Percentiles rank a stretch among this genome's conserved stretches.
phyloP scores from a whole-genome alignment of 2,797 vertebrate genomes.

The Crocidura indochinensis region DNA sequence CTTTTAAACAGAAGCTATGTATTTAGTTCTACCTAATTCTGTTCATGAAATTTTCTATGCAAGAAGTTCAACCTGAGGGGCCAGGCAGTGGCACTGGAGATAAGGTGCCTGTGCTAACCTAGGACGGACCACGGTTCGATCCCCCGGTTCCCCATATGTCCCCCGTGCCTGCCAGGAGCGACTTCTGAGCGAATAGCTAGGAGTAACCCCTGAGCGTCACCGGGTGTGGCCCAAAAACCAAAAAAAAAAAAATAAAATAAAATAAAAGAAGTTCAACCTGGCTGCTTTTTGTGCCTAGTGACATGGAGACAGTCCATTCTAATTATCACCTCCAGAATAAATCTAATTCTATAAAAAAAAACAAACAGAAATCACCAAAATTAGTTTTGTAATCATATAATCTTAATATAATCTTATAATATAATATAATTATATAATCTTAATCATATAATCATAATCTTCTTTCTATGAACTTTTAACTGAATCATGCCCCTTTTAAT shows the following conservation, averaged over 20 bases:
- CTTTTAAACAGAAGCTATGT: not conserved
- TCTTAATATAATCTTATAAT: too few relatives aligned
- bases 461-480: not conserved
- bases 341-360: slow-evolving; percentile 29
- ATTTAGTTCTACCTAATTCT: not conserved
- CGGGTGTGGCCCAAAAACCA: too few relatives aligned
- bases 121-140: too few relatives aligned
- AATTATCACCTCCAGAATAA: slow-evolving; percentile 68
- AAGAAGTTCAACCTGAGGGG: not conserved
- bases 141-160: too few relatives aligned
- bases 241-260: too few relatives aligned
- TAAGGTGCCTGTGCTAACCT: too few relatives aligned
- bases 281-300: not conserved
- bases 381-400: not conserved
- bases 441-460: too few relatives aligned
- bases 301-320: not conserved
- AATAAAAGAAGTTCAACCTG: not conserved
- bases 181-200: too few relatives aligned
- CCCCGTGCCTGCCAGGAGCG: too few relatives aligned
- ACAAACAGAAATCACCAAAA: slow-evolving; percentile 54
- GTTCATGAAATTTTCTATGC: not conserved
- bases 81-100: too few relatives aligned
- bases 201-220: too few relatives aligned
- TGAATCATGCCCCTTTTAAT: not conserved
- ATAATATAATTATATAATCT: too few relatives aligned